Evolutionary conservation across 1,140 invertebrate genomes (phyloP).

Genomic region (Drosophila miranda): DNA sequence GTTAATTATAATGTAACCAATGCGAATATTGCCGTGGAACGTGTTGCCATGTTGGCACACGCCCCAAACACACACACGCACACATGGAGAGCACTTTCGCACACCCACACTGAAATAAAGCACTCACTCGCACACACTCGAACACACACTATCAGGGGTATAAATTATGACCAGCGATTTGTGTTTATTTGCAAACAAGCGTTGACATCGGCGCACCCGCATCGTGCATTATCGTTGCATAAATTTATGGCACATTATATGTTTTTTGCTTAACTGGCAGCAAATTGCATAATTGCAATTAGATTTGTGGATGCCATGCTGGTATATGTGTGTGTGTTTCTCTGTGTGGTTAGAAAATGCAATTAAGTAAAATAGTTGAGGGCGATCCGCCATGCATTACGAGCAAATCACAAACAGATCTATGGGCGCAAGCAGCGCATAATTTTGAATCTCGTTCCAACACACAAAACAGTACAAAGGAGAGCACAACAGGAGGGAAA

Average conservation of each 20-base stretch:
- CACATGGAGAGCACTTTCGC: too few species aligned
- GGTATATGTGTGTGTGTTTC: background rate
- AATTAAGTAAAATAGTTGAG: constrained; percentile 38
- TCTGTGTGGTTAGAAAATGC: constrained; percentile 40
- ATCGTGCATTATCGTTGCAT: constrained; percentile 54
- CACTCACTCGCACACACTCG: constrained; percentile 2
- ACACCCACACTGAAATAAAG: background rate
- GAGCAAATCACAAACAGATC: constrained; percentile 31
- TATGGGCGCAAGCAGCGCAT: constrained; percentile 14
- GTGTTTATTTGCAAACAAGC: constrained; percentile 76
- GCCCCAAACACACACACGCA: constrained; percentile 1
- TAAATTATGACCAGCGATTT: constrained; percentile 69
- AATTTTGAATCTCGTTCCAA: constrained; percentile 35
- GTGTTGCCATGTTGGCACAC: constrained; percentile 57
- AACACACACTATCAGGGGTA: constrained; percentile 2
- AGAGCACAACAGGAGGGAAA: background rate
- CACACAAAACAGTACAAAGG: constrained; percentile 46
- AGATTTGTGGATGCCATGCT: constrained; percentile 52
- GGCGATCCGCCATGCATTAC: constrained; percentile 20
- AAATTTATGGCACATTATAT: constrained; percentile 69
- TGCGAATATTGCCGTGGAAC: constrained; percentile 34
- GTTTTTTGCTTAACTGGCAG: constrained; percentile 45
- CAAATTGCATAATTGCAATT: constrained; percentile 80
- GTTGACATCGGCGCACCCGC: constrained; percentile 31
- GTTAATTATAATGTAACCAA: constrained; percentile 46